These are phyloP conservation scores for Dichetophora obliterata DNA, from an alignment of 2,888 invertebrate genomes.

Conservation along the genomic window DNA sequence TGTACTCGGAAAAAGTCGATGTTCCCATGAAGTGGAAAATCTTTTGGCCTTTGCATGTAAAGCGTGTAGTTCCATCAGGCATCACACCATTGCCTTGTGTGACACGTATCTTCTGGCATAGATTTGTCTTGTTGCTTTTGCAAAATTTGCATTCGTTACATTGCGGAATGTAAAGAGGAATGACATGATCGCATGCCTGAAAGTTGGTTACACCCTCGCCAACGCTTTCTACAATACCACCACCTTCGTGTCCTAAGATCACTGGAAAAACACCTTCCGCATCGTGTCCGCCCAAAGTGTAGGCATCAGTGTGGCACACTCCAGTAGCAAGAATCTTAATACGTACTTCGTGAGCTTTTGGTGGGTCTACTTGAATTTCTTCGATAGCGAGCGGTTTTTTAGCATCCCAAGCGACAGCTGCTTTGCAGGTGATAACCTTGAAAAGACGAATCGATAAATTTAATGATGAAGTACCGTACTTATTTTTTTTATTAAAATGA, in stretches of 20 bases:
- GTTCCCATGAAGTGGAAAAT: conserved; percentile 97
- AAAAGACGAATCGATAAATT: neutral
- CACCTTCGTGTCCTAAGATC: conserved; percentile 96
- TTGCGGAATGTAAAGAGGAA: conserved; percentile 96
- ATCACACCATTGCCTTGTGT: conserved; percentile 91
- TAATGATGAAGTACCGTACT: neutral
- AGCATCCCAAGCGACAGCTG: conserved; percentile 97
- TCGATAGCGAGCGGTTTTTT: conserved; percentile 91
- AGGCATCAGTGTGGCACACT: conserved; percentile 94
- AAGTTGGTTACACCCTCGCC: conserved; percentile 92
- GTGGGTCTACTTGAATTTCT: conserved; percentile 93
- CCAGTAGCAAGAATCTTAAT: conserved; percentile 84
- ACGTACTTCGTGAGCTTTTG: conserved; percentile 92
- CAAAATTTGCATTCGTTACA: conserved; percentile 98
- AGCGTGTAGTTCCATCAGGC: conserved; percentile 92
- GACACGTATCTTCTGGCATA: conserved; percentile 91
- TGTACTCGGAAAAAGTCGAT: conserved; percentile 94
- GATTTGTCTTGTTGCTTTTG: conserved; percentile 93
- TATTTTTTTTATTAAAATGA: conserved; percentile 29
- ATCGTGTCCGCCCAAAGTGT: conserved; percentile 88
- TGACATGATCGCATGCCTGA: conserved; percentile 94
- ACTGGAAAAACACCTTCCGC: conserved; percentile 94
- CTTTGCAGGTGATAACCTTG: conserved; percentile 89
- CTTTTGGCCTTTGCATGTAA: conserved; percentile 76
- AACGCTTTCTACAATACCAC: conserved; percentile 96